These are phyloP conservation scores for Phorcus lineatus DNA, from an alignment of 2,888 invertebrate species.

Conservation along the genomic window DNA sequence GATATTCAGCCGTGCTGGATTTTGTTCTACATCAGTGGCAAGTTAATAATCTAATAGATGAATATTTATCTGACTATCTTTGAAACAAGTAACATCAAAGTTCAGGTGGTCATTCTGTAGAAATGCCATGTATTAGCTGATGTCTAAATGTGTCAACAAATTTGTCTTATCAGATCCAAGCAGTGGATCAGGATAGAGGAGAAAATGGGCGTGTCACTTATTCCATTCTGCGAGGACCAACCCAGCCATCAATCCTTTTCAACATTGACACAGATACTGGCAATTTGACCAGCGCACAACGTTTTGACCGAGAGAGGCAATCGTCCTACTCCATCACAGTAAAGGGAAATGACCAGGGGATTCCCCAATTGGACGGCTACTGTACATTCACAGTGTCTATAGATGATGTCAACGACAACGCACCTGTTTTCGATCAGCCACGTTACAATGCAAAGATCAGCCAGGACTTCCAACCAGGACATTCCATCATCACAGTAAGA, in stretches of 20 bases:
- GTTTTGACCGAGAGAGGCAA: conserved; percentile 87
- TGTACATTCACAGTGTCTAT: conserved; percentile 86
- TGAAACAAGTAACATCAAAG: no score
- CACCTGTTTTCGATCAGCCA: conserved; percentile 67
- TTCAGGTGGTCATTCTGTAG: no score
- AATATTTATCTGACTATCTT: no score
- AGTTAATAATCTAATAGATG: no score
- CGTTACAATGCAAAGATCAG: conserved; percentile 62
- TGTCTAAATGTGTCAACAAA: no score
- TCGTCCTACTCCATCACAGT: conserved; percentile 81
- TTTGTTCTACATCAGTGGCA: no score
- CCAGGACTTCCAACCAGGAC: conserved; percentile 49
- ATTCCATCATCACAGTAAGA: conserved; percentile 57
- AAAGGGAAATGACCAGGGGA: conserved; percentile 99
- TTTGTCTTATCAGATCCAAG: conserved; percentile 82
- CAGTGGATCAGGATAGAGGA: conserved; percentile 96
- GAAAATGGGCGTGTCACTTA: conserved; percentile 87
- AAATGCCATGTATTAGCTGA: no score
- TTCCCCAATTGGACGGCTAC: conserved; percentile 96
- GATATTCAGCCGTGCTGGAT: no score
- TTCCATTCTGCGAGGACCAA: conserved; percentile 84
- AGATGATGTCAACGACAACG: conserved; percentile 69
- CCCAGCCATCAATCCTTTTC: conserved; percentile 95
- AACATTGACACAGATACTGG: conserved; percentile 96
- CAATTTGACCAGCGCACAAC: conserved; percentile 84